phyloP scores from a whole-genome alignment of 2,888 invertebrate species.

The Drosophila lacicola region DNA sequence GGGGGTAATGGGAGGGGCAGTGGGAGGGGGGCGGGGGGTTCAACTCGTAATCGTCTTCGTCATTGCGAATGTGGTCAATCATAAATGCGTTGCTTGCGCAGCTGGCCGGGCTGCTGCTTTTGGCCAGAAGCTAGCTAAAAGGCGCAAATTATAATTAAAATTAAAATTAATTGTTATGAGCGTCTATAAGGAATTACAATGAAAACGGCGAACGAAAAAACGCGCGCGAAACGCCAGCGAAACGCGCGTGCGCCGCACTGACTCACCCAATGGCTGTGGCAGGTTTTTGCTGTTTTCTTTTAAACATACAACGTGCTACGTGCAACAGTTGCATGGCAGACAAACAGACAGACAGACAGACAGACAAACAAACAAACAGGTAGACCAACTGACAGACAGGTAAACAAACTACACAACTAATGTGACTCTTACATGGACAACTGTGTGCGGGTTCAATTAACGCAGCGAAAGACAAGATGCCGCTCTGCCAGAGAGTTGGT shows the following conservation, averaged over 20 bases:
- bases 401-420: constrained; percentile 70
- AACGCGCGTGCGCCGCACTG: constrained; percentile 40
- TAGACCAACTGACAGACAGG: constrained; percentile 49
- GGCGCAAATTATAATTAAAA: constrained; percentile 54
- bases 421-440: constrained; percentile 57
- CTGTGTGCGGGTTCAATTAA: constrained; percentile 79
- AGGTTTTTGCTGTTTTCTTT: constrained; percentile 11
- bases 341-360: constrained; percentile 32
- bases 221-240: constrained; percentile 40
- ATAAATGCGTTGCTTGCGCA: constrained; percentile 30
- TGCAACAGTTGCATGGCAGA: constrained; percentile 62
- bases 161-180: constrained; percentile 75
- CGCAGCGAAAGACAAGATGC: constrained; percentile 52
- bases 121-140: constrained; percentile 55
- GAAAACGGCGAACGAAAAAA: constrained; percentile 28
- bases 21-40: neutral
- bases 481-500: neutral
- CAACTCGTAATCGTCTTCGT: constrained; percentile 32
- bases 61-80: constrained; percentile 25
- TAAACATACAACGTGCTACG: constrained; percentile 27
- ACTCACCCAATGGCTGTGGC: constrained; percentile 35
- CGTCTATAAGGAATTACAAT: constrained; percentile 63
- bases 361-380: constrained; percentile 38
- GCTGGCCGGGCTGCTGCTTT: constrained; percentile 20
- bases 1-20: neutral